Conservation (phyloP, 2,113 vertebrate species). For the Epinephelus fuscoguttatus region DNA sequence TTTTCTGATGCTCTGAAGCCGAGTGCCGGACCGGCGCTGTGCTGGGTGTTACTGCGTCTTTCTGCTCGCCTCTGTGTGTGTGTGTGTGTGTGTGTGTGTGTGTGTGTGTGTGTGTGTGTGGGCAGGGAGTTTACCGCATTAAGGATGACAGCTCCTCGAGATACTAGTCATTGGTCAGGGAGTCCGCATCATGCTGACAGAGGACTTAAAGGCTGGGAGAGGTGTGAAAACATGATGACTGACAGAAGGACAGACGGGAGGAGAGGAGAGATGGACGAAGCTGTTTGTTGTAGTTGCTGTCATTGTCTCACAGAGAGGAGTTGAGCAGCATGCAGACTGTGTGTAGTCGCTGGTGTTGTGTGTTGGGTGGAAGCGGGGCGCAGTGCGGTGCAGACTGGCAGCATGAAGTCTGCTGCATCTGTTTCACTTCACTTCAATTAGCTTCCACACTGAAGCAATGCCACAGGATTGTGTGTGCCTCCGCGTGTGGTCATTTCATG, state of each 20-base stretch:
- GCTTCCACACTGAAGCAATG: not conserved
- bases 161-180: conserved; percentile 18
- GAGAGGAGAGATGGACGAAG: not conserved
- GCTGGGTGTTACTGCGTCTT: conserved; percentile 22
- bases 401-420: conserved; percentile 54
- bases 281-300: conserved; percentile 3
- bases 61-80: conserved; percentile 4
- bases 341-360: conserved; percentile 16
- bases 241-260: not conserved
- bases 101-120: conserved; percentile 3
- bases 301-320: conserved; percentile 15
- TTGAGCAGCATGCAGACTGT: conserved; percentile 4
- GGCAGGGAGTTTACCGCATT: conserved; percentile 73
- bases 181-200: conserved; percentile 39
- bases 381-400: conserved; percentile 70
- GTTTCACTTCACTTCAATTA: conserved; percentile 33
- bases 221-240: not conserved
- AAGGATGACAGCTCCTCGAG: conserved; percentile 51
- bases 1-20: not conserved
- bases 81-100: not conserved
- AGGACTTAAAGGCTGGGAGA: conserved; percentile 3
- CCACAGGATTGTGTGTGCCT: not conserved
- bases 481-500: not conserved
- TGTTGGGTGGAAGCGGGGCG: conserved; percentile 62
- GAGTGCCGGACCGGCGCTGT: not conserved